Base-by-base conservation (phyloP, 2,888 invertebrate species). In the Physocephala rufipes region DNA sequence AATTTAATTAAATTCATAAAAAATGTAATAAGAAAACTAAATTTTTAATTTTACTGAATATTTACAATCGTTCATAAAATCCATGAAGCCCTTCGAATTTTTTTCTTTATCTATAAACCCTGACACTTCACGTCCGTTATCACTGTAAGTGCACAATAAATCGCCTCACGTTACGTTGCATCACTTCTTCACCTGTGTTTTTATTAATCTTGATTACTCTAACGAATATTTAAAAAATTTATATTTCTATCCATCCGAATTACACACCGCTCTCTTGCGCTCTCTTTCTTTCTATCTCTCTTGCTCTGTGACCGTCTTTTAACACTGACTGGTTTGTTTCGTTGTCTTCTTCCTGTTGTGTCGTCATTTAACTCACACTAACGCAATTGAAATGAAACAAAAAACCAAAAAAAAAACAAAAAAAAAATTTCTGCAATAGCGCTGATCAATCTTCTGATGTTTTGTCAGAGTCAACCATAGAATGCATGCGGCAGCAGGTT, bases 401-500 rank as follows among this genome's bases (percentile, higher is more conserved):
- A 49, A n/a, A n/a, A n/a, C n/a, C n/a, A n/a, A n/a, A n/a, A n/a
- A n/a, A n/a, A n/a, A n/a, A n/a, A n/a, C n/a, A n/a, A n/a, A n/a
- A n/a, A n/a, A n/a, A n/a, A n/a, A 68, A 62, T 62, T 51, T 62
- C 68, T 68, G 67, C 70, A 63, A 71, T 76, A 82, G 81, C 77
- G 80, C 81, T 76, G 79, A 79, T 75, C 77, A 74, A 75, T 70
- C 74, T 73, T 74, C 78, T 85, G 92, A 92, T 87, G 90, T 90
- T 86, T 88, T 93, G 82, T 92, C 93, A 87, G 92, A 93, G 86
- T 92, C 92, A 84, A 92, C 92, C 87, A 91, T 93, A 86, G 91
- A 92, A 80, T 92, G 92, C 88, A 93, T 93, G 92, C 89, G 93
- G 85, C 89, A 91, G 82, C 92, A 92, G 87, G 93, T 93, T 84